Evolutionary conservation across 2,797 vertebrate species (phyloP).

Genomic region (Ctenopoma kingsleyae): DNA sequence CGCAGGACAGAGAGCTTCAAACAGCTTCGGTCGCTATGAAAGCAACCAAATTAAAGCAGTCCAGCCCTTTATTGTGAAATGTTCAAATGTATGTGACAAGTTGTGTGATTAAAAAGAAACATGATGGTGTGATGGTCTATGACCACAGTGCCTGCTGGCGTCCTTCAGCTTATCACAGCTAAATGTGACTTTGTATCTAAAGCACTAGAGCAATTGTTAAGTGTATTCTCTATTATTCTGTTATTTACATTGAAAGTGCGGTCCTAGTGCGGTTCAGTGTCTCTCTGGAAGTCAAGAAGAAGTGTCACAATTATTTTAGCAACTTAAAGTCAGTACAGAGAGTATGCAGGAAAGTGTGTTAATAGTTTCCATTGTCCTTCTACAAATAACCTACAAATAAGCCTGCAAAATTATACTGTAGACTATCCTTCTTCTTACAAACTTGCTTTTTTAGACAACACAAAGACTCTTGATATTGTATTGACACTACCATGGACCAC

Average conservation of each 20-base stretch:
- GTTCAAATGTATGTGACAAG: conserved; percentile 28
- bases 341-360: neutral
- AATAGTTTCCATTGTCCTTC: neutral
- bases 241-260: neutral
- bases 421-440: too few relatives aligned
- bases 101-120: conserved; percentile 1
- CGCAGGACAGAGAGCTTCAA: conserved; percentile 61
- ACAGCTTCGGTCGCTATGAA: conserved; percentile 11
- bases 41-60: conserved; percentile 8
- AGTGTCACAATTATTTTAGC: neutral
- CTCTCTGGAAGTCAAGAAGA: neutral
- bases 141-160: conserved; percentile 5
- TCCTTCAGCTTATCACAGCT: conserved; percentile 17
- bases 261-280: neutral
- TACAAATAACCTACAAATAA: neutral
- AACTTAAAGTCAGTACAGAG: neutral
- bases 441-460: too few relatives aligned
- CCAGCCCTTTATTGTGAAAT: conserved; percentile 30
- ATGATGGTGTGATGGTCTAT: conserved; percentile 19
- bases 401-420: too few relatives aligned
- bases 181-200: conserved; percentile 20
- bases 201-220: conserved; percentile 10
- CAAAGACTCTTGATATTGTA: neutral
- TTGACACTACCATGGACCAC: neutral
- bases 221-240: conserved; percentile 2